Conservation (phyloP, 1,140 invertebrate genomes). For the Cydia fagiglandana region DNA sequence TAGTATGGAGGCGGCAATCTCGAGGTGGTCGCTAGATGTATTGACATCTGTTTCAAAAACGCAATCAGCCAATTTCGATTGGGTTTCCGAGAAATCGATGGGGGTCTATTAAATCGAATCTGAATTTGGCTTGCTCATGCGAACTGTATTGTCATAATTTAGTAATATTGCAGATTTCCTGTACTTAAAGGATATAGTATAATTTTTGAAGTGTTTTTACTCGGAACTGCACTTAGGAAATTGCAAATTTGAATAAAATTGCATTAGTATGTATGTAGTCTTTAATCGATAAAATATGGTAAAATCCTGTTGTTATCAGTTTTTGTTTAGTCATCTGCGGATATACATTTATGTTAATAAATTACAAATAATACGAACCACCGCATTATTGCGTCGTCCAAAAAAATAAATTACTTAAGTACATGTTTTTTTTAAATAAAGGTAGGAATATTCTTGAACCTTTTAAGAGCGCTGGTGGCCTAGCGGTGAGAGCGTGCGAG, state of each 20-base stretch:
- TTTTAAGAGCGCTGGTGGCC: no score
- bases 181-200: neutral
- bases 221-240: neutral
- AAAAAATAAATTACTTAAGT: no score
- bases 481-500: no score
- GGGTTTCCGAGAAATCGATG: slow-evolving; percentile 7
- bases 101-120: slow-evolving; percentile 25
- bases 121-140: neutral
- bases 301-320: neutral
- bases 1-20: slow-evolving; percentile 13
- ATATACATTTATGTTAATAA: neutral
- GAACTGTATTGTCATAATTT: neutral
- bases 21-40: slow-evolving; percentile 41
- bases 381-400: no score
- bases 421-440: no score
- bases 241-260: neutral
- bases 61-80: slow-evolving; percentile 28
- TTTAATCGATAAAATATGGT: slow-evolving; percentile 13
- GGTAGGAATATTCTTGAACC: no score
- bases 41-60: slow-evolving; percentile 55
- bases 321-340: neutral
- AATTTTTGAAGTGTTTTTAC: neutral
- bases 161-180: neutral
- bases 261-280: neutral
- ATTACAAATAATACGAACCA: neutral